Base-by-base conservation (phyloP, 2,113 vertebrate species). In the Laticauda laticaudata region DNA sequence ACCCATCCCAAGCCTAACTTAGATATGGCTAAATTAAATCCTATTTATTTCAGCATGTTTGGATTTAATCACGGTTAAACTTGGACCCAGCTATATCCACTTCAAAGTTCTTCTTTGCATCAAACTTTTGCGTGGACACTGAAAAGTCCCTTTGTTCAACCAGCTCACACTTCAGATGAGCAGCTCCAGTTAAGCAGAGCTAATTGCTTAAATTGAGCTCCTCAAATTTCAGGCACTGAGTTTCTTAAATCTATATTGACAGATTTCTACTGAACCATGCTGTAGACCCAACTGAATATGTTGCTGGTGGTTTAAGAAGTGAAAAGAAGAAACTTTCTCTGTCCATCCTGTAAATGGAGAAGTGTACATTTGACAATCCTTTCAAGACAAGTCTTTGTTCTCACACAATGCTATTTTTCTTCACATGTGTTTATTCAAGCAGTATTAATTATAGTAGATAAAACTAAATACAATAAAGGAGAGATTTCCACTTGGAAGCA, bases 401-500 rank as follows among this genome's bases (percentile, higher is more conserved):
- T 93, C 69, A 34, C 5, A 8, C 92, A 86, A 61, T 86, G 64
- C 26, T 88, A 86, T 92, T 92, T 89, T 92, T 34, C 88, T 90
- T 90, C 92, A 86, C 88, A 90, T 90, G 89, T 93, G 92, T 93
- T 93, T 93, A 93, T 93, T 86, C 69, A 90, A 93, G 92, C 69
- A 93, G 69, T 90, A 90, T 93, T 93, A 93, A 93, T 93, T 93
- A 90, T 93, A 59, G 85, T 7, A 93, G 88, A 93, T 93, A 93
- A 93, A 90, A 61, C 69, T 61, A 90, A 93, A 86, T 90, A 86
- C 55, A 86, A 90, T 90, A 88, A 92, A 93, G 34, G 88, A 59
- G 54, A 90, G 92, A 90, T 93, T 93, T 93, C 92, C 92, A 93
- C 88, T 90, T 93, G 88, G 64, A 86, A 93, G 92, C 69, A 39